Evolutionary conservation across 2,888 invertebrate genomes (phyloP).

Genomic region (Sarcophaga subvicina): DNA sequence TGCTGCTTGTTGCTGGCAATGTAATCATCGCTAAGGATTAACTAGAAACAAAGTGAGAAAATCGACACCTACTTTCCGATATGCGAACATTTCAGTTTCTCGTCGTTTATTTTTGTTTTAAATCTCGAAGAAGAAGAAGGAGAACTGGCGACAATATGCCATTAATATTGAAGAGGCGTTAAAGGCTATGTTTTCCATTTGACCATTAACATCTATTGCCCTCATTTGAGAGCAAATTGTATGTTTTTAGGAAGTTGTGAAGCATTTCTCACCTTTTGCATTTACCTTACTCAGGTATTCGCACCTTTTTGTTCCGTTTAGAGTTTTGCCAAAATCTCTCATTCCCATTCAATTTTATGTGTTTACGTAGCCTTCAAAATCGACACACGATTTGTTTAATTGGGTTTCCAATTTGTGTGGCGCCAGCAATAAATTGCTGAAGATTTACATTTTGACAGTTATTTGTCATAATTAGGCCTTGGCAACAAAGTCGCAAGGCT

Average conservation of each 20-base stretch:
- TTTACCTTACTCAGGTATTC: conserved; percentile 46
- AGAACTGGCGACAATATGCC: conserved; percentile 62
- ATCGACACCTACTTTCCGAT: conserved; percentile 55
- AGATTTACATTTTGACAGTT: conserved; percentile 54
- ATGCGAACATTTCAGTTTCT: not conserved
- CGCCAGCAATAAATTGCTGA: conserved; percentile 25
- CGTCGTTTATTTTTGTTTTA: not conserved
- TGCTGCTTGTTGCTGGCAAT: not conserved
- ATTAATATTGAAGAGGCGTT: conserved; percentile 65
- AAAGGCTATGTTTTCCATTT: conserved; percentile 50
- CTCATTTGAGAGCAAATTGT: conserved; percentile 2
- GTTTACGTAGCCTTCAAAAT: conserved; percentile 18
- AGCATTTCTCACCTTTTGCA: conserved; percentile 49
- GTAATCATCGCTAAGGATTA: not conserved
- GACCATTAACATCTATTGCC: conserved; percentile 53
- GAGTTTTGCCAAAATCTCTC: conserved; percentile 4
- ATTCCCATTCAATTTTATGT: not conserved
- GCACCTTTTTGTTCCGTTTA: conserved; percentile 49
- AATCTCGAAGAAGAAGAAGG: conserved; percentile 5
- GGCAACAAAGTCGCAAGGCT: not conserved
- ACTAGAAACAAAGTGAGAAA: conserved; percentile 55
- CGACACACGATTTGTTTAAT: conserved; percentile 35
- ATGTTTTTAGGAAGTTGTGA: conserved; percentile 40
- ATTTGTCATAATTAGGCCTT: conserved; percentile 59
- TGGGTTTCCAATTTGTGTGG: conserved; percentile 18